phyloP scores from a whole-genome alignment of 2,888 invertebrate genomes.

The Cataglyphis rosenhaueri region DNA sequence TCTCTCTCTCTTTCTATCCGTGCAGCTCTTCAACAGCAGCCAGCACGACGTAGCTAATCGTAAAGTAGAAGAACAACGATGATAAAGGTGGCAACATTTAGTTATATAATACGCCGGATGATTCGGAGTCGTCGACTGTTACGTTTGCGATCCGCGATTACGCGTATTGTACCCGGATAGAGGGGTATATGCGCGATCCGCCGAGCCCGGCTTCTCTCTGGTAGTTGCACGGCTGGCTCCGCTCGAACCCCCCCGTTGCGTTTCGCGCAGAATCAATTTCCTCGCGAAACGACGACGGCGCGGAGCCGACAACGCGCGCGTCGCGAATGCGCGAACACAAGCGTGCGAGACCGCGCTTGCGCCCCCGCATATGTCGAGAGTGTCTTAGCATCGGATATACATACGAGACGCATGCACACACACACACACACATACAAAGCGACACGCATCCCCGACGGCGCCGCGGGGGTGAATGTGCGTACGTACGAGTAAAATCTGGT shows the following conservation, averaged over 20 bases:
- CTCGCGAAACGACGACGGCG: constrained; percentile 73
- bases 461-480: constrained; percentile 56
- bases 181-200: constrained; percentile 63
- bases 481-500: constrained; percentile 74
- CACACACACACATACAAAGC: not conserved
- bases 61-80: not conserved
- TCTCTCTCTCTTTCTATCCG: constrained; percentile 23
- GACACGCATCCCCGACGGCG: constrained; percentile 39
- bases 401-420: not conserved
- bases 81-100: constrained; percentile 48
- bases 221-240: constrained; percentile 61
- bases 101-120: constrained; percentile 69
- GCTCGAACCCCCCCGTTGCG: constrained; percentile 53
- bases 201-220: constrained; percentile 70
- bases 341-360: constrained; percentile 50
- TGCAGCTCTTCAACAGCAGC: constrained; percentile 42
- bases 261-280: constrained; percentile 83
- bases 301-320: constrained; percentile 55
- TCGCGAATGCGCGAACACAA: constrained; percentile 69
- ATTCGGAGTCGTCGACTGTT: constrained; percentile 6
- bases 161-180: constrained; percentile 48
- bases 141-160: not conserved
- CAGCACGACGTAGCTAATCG: not conserved
- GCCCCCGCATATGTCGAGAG: constrained; percentile 26
- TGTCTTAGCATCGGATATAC: constrained; percentile 12